phyloP scores from a whole-genome alignment of 2,888 invertebrate genomes.

The Cataglyphis cursor region DNA sequence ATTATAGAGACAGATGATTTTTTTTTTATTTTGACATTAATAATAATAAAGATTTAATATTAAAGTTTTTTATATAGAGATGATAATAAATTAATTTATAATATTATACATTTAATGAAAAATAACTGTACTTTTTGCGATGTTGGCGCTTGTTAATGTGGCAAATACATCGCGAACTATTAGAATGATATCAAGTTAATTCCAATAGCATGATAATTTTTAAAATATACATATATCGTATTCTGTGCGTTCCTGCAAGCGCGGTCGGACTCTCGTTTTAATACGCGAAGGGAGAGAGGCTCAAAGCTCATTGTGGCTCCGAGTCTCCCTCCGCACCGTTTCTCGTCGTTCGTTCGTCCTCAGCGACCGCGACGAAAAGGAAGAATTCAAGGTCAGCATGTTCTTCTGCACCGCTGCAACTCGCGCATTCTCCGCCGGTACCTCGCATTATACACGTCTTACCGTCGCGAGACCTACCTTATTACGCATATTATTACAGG shows the following conservation, averaged over 20 bases:
- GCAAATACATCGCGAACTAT: neutral
- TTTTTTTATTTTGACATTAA: neutral
- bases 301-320: constrained; percentile 33
- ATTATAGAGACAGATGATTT: neutral
- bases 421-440: constrained; percentile 1
- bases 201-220: constrained; percentile 17
- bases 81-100: neutral
- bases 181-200: constrained; percentile 28
- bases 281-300: constrained; percentile 19
- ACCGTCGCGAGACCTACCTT: constrained; percentile 8
- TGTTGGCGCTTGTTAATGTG: neutral
- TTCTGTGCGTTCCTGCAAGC: neutral
- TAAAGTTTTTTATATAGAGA: neutral
- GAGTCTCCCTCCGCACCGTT: constrained; percentile 34
- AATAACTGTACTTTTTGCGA: neutral
- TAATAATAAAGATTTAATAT: neutral
- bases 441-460: constrained; percentile 44
- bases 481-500: constrained; percentile 39
- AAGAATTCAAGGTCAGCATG: constrained; percentile 78
- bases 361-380: constrained; percentile 63
- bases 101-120: neutral
- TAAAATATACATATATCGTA: neutral
- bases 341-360: constrained; percentile 49
- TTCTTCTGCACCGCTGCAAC: constrained; percentile 65
- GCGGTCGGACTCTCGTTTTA: constrained; percentile 30